Percentiles rank a stretch among this genome's conserved stretches.
phyloP scores from a whole-genome alignment of 2,888 invertebrate species.

The Tolmerus cingulatus region DNA sequence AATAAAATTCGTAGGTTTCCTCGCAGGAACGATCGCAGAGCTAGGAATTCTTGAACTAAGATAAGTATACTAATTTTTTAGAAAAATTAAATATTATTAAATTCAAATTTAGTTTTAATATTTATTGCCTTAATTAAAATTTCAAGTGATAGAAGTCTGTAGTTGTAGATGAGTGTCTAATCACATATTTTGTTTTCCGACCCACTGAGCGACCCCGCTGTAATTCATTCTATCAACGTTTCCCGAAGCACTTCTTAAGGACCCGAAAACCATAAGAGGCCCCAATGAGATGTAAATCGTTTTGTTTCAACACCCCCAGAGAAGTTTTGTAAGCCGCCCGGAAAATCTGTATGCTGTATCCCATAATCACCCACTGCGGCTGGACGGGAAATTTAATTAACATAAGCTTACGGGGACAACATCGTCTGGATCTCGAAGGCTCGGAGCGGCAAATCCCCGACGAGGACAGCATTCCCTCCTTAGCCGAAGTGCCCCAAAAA shows the following conservation, averaged over 20 bases:
- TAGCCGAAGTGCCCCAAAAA: not conserved
- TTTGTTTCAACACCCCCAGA: not conserved
- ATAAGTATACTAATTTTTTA: too few species aligned
- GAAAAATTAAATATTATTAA: too few species aligned
- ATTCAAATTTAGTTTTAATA: too few species aligned
- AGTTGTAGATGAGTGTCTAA: not conserved
- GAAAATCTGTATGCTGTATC: not conserved
- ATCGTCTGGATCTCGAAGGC: not conserved
- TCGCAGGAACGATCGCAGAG: too few species aligned
- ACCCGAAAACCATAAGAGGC: not conserved
- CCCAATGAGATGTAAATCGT: slow-evolving; percentile 31
- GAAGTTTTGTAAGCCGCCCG: not conserved
- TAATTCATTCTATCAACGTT: not conserved
- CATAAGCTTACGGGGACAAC: not conserved
- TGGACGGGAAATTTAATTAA: slow-evolving; percentile 17
- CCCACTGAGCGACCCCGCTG: not conserved
- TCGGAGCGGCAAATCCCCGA: not conserved
- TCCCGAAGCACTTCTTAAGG: not conserved
- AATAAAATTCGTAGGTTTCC: too few species aligned
- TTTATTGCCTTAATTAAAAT: too few species aligned
- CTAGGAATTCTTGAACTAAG: too few species aligned
- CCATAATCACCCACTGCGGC: slow-evolving; percentile 13
- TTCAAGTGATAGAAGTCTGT: too few species aligned
- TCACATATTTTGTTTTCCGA: not conserved
- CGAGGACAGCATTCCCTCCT: not conserved